Evolutionary conservation across 2,113 vertebrate genomes (phyloP).

Genomic region (Silurus meridionalis): DNA sequence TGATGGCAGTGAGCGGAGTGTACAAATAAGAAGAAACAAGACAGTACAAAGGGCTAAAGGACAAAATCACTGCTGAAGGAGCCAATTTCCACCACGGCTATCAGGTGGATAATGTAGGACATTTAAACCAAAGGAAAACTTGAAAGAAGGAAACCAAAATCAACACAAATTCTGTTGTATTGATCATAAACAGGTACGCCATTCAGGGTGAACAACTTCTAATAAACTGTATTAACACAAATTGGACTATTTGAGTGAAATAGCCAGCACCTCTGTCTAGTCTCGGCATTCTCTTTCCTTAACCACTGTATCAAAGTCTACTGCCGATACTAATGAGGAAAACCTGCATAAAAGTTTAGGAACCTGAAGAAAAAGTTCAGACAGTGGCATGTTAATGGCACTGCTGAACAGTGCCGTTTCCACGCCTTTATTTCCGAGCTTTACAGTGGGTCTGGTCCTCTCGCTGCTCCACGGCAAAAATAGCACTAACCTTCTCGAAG

Average conservation of each 20-base stretch:
- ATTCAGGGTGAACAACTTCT: background rate
- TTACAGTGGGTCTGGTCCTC: background rate
- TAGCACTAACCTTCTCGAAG: background rate
- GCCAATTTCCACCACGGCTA: background rate
- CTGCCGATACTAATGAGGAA: background rate
- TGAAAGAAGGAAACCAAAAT: background rate
- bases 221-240: background rate
- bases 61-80: background rate
- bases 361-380: conserved; percentile 7
- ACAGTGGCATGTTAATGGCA: conserved; percentile 40
- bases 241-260: background rate
- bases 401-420: conserved; percentile 43
- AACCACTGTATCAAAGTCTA: background rate
- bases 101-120: background rate
- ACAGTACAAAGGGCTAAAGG: background rate
- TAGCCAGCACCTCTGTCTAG: background rate
- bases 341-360: background rate
- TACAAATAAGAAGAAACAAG: no score
- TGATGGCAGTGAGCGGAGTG: no score
- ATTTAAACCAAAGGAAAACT: background rate
- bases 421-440: conserved; percentile 33
- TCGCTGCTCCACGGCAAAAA: conserved; percentile 21
- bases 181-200: background rate
- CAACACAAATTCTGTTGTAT: background rate
- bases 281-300: background rate